phyloP scores from a whole-genome alignment of 2,113 vertebrate species.

The Rhea americana region DNA sequence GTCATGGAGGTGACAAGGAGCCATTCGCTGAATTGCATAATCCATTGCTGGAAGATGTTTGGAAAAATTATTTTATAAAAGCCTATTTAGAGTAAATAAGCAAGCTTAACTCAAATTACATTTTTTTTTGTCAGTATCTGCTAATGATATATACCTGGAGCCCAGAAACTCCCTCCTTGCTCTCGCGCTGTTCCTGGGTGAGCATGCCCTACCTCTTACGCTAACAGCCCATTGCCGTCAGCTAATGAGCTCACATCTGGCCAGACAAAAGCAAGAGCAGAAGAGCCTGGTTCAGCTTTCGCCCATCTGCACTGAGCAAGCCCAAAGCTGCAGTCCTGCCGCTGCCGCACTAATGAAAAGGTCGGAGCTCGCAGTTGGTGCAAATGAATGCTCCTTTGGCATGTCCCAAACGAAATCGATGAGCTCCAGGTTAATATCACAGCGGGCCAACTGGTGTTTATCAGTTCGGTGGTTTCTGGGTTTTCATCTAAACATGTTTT shows the following conservation, averaged over 20 bases:
- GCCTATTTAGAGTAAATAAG: neutral
- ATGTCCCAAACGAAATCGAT: neutral
- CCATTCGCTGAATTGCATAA: neutral
- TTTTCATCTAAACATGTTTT: neutral
- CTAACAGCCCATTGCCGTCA: rapidly evolving
- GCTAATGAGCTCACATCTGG: neutral
- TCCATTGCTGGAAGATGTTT: neutral
- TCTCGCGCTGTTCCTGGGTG: neutral
- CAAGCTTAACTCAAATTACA: neutral
- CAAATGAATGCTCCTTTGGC: neutral
- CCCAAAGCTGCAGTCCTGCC: neutral
- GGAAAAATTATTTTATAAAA: neutral
- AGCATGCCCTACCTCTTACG: neutral
- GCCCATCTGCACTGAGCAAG: neutral
- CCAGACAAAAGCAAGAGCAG: neutral
- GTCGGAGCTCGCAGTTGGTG: neutral
- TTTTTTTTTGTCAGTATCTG: neutral
- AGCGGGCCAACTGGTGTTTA: neutral
- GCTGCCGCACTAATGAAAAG: neutral
- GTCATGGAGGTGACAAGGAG: neutral
- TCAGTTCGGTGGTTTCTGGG: neutral
- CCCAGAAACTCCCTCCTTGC: neutral
- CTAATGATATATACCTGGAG: rapidly evolving
- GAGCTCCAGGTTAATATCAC: neutral
- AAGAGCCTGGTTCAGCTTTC: neutral